A percentile compares a stretch with the other conserved stretches of the same genome.
Conservation (phyloP, 2,888 invertebrate species). For the Sussaba pulchella region DNA sequence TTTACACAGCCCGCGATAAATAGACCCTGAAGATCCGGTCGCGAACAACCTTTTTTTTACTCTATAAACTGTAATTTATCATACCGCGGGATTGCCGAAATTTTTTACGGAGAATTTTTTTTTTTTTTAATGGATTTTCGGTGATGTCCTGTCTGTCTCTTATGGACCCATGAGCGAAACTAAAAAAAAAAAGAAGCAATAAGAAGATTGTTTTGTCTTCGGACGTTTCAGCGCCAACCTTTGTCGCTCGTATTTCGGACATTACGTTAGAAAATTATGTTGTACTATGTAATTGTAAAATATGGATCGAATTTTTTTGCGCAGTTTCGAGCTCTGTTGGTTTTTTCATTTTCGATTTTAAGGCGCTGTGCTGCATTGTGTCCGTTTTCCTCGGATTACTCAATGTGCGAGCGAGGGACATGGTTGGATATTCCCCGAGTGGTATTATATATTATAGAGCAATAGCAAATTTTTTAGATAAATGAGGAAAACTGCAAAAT, state of each 20-base stretch:
- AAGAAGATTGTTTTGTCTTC: constrained; percentile 58
- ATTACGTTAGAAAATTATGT: not conserved
- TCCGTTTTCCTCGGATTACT: too few species aligned
- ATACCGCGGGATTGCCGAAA: constrained; percentile 25
- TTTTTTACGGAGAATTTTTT: constrained; percentile 6
- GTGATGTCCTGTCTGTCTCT: constrained; percentile 38
- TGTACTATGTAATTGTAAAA: not conserved
- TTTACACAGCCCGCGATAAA: constrained; percentile 6
- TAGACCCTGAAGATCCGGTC: not conserved
- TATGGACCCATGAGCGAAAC: constrained; percentile 49
- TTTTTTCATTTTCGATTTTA: not conserved
- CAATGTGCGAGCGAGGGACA: too few species aligned
- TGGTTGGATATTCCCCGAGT: too few species aligned
- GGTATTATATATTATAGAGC: too few species aligned
- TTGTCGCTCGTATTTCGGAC: constrained; percentile 2
- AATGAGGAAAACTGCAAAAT: too few species aligned
- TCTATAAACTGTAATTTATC: constrained; percentile 50
- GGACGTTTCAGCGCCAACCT: constrained; percentile 55
- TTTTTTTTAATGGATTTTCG: constrained; percentile 11
- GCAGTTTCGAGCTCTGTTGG: not conserved
- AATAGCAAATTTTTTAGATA: too few species aligned
- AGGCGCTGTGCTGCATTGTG: too few species aligned
- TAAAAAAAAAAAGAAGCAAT: constrained; percentile 52
- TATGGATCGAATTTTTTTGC: not conserved
- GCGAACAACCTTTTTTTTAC: constrained; percentile 3